Conservation (phyloP, 2,888 invertebrate genomes). For the Megalurothrips usitatus region DNA sequence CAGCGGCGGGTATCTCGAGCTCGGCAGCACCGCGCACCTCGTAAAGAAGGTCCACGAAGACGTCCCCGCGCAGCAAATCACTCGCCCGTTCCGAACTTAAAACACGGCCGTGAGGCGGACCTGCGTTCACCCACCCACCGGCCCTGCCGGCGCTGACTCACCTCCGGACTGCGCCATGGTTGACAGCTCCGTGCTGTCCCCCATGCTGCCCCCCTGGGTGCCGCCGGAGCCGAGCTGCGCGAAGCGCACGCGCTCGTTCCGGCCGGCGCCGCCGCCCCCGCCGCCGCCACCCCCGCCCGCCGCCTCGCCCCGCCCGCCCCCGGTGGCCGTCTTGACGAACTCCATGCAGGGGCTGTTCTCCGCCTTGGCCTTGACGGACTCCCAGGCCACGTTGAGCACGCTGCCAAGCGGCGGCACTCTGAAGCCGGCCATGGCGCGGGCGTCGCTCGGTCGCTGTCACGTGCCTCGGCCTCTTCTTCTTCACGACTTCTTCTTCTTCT, state of each 20-base stretch:
- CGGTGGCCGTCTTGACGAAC: slow-evolving; percentile 41
- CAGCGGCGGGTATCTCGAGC: no score
- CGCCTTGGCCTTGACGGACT: slow-evolving; percentile 66
- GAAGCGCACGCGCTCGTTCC: slow-evolving; percentile 37
- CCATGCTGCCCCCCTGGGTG: slow-evolving; percentile 41
- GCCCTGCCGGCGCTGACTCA: slow-evolving; percentile 39
- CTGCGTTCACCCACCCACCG: no score
- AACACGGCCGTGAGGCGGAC: no score
- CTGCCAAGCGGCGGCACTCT: slow-evolving; percentile 69
- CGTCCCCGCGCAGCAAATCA: no score
- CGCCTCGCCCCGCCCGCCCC: slow-evolving; percentile 31
- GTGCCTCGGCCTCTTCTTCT: not conserved
- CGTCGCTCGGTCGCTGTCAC: not conserved
- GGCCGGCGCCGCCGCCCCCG: slow-evolving; percentile 33
- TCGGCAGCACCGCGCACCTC: no score
- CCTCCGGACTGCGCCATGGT: slow-evolving; percentile 47
- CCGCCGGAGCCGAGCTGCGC: slow-evolving; percentile 34
- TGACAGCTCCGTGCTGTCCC: slow-evolving; percentile 47
- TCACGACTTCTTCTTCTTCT: not conserved
- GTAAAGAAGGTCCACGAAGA: no score
- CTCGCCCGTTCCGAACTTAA: no score
- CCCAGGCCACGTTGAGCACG: slow-evolving; percentile 75
- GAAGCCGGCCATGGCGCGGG: slow-evolving; percentile 55
- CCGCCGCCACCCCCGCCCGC: slow-evolving; percentile 32
- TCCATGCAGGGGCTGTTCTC: slow-evolving; percentile 55